phyloP scores from a whole-genome alignment of 2,113 vertebrate genomes.

The Podiceps cristatus region DNA sequence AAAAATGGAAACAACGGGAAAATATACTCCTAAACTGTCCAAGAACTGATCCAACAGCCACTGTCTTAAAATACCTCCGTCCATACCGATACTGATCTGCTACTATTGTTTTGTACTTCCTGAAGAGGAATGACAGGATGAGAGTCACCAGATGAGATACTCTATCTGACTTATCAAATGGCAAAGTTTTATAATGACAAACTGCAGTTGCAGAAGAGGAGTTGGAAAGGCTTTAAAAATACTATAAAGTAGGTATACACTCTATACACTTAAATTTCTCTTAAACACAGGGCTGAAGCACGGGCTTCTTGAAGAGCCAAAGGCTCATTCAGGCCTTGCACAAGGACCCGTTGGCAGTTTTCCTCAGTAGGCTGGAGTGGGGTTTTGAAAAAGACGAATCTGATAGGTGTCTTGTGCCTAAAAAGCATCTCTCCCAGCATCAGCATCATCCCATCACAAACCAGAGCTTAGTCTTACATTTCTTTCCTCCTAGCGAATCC shows the following conservation, averaged over 20 bases:
- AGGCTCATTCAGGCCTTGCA: background rate
- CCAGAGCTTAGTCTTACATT: background rate
- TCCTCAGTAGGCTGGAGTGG: background rate
- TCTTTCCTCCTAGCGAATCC: background rate
- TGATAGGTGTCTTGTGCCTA: background rate
- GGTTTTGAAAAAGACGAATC: background rate
- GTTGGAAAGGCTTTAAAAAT: background rate
- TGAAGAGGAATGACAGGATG: background rate
- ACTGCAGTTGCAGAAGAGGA: background rate
- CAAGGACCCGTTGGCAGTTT: background rate
- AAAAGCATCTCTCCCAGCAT: background rate
- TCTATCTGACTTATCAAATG: background rate
- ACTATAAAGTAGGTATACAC: background rate
- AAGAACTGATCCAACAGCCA: background rate
- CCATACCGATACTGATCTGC: background rate
- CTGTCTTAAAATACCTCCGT: background rate
- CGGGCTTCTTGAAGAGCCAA: background rate
- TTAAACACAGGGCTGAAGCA: background rate
- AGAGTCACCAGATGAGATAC: background rate
- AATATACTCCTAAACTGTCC: background rate
- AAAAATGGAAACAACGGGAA: slow-evolving; percentile 19
- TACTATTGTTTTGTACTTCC: background rate
- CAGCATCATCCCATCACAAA: background rate
- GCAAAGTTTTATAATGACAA: background rate
- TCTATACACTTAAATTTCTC: background rate